Evolutionary conservation across 2,797 vertebrate genomes (phyloP).

Genomic region (Aselliscus stoliczkanus): DNA sequence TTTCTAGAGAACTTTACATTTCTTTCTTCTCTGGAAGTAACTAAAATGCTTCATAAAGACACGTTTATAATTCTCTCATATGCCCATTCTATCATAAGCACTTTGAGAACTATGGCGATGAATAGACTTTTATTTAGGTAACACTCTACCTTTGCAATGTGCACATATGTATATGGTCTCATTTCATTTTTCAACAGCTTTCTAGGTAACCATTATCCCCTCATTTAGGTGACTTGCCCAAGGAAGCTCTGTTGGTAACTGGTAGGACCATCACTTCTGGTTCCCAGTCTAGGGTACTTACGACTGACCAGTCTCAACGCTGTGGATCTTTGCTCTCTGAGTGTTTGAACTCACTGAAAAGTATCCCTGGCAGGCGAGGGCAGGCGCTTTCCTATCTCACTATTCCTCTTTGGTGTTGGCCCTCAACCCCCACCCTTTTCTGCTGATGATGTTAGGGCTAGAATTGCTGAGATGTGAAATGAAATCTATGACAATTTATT

Average conservation of each 20-base stretch:
- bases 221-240: not conserved
- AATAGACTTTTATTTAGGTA: not conserved
- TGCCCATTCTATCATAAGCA: not conserved
- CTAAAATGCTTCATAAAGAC: not conserved
- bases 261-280: not conserved
- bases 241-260: not conserved
- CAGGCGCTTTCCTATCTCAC: conserved; percentile 3
- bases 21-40: not conserved
- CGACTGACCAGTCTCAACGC: not conserved
- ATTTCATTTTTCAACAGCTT: not conserved
- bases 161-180: not conserved
- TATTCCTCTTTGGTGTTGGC: not conserved
- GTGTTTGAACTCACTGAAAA: conserved; percentile 53
- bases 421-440: not conserved
- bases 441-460: conserved; percentile 10
- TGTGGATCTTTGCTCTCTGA: not conserved
- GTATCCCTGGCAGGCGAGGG: not conserved
- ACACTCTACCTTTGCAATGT: not conserved
- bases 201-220: not conserved
- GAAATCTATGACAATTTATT: conserved; percentile 67
- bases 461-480: conserved; percentile 62
- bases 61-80: not conserved
- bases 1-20: not conserved
- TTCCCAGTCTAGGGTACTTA: not conserved
- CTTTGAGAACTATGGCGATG: not conserved